Conservation (phyloP, 2,113 vertebrate genomes). For the Nesoenas mayeri region DNA sequence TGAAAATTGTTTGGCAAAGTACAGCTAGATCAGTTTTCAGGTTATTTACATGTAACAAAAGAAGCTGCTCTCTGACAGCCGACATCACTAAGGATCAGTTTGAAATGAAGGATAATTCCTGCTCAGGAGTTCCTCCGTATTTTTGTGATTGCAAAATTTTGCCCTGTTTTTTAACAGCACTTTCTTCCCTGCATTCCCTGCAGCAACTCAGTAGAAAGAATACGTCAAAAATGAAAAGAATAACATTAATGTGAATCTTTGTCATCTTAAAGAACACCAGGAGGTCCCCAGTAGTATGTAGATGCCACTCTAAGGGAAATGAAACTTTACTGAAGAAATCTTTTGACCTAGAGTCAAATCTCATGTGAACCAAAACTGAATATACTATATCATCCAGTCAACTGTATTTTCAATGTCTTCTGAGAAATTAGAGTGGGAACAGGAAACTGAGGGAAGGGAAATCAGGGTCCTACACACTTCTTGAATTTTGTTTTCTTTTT, state of each 20-base stretch:
- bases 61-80: not conserved
- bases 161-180: not conserved
- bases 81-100: not conserved
- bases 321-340: not conserved
- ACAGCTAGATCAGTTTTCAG: not conserved
- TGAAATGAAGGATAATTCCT: not conserved
- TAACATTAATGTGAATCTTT: not conserved
- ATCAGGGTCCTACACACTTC: accelerated
- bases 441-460: not conserved
- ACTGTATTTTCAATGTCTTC: not conserved
- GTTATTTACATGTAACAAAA: not conserved
- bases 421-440: not conserved
- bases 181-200: not conserved
- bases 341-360: not conserved
- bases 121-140: not conserved
- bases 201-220: not conserved
- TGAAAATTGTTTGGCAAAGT: not conserved
- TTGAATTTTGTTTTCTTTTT: accelerated
- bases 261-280: not conserved
- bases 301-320: not conserved
- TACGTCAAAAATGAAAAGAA: not conserved
- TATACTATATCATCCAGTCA: not conserved
- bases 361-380: not conserved
- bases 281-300: not conserved
- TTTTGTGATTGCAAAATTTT: not conserved